These are phyloP conservation scores for Pteromalus puparum DNA, from an alignment of 1,140 invertebrate genomes.

Conservation along the genomic window DNA sequence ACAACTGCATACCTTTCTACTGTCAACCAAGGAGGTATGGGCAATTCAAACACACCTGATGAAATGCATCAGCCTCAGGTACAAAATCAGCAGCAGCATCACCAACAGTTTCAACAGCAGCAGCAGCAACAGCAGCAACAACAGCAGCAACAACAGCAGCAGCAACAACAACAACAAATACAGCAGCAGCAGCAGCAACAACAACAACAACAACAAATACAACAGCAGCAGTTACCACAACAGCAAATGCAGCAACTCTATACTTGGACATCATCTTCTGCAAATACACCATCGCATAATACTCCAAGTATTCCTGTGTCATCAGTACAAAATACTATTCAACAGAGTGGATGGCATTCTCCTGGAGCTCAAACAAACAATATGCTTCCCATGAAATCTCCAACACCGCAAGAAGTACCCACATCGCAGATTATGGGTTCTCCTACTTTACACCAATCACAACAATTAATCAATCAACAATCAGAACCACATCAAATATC, in stretches of 20 bases:
- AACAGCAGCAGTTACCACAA: constrained; percentile 69
- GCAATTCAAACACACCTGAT: constrained; percentile 36
- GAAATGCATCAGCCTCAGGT: constrained; percentile 54
- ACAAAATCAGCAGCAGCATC: constrained; percentile 71
- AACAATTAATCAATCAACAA: constrained; percentile 72
- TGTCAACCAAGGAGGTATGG: constrained; percentile 57
- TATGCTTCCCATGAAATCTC: constrained; percentile 48
- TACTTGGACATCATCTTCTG: constrained; percentile 59
- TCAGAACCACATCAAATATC: constrained; percentile 60
- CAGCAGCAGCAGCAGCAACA: constrained; percentile 72
- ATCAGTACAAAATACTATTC: constrained; percentile 43
- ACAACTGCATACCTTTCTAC: constrained; percentile 60
- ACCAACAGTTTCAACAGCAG: constrained; percentile 30
- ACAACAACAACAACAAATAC: constrained; percentile 63
- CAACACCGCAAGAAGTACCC: constrained; percentile 50
- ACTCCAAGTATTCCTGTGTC: constrained; percentile 43
- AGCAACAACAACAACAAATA: constrained; percentile 61
- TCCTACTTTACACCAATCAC: constrained; percentile 58
- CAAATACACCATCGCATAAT: constrained; percentile 55
- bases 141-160: constrained; percentile 63
- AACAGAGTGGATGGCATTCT: constrained; percentile 48
- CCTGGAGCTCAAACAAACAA: constrained; percentile 36
- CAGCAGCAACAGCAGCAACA: constrained; percentile 67
- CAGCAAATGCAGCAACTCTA: constrained; percentile 45
- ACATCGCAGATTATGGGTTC: constrained; percentile 68